A percentile compares a stretch with the other conserved stretches of the same genome.
Evolutionary conservation across 2,888 invertebrate species (phyloP).

Genomic region (Calephelis perditalis): DNA sequence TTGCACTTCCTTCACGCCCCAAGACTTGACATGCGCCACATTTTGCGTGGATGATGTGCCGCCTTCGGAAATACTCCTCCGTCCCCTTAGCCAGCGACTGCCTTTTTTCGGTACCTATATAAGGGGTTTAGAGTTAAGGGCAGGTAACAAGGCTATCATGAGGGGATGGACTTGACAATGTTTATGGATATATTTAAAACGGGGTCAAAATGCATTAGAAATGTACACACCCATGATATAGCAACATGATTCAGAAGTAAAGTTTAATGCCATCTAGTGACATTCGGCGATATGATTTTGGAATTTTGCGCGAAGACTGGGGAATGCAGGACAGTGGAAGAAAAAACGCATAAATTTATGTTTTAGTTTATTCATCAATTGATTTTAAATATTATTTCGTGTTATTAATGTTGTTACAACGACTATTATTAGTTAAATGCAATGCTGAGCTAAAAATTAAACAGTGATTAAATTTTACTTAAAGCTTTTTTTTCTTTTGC

Average conservation of each 20-base stretch:
- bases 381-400: too few species aligned
- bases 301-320: conserved; percentile 36
- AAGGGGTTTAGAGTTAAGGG: conserved; percentile 33
- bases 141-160: conserved; percentile 21
- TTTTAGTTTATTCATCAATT: background rate
- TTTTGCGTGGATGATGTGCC: conserved; percentile 40
- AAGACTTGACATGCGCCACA: conserved; percentile 66
- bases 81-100: conserved; percentile 59
- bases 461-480: too few species aligned
- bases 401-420: too few species aligned
- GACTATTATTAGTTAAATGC: too few species aligned
- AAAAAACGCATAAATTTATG: conserved; percentile 19
- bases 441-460: too few species aligned
- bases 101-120: conserved; percentile 61
- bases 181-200: conserved; percentile 2
- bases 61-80: conserved; percentile 60
- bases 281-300: conserved; percentile 49
- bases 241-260: conserved; percentile 34
- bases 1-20: conserved; percentile 94
- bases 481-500: too few species aligned
- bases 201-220: conserved; percentile 11
- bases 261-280: conserved; percentile 54
- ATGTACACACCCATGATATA: conserved; percentile 8
- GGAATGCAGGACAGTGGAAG: conserved; percentile 38
- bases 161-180: background rate